A percentile compares a stretch with the other conserved stretches of the same genome.
Evolutionary conservation across 2,888 invertebrate species (phyloP).

Genomic region (Alloscopus bannaensis): DNA sequence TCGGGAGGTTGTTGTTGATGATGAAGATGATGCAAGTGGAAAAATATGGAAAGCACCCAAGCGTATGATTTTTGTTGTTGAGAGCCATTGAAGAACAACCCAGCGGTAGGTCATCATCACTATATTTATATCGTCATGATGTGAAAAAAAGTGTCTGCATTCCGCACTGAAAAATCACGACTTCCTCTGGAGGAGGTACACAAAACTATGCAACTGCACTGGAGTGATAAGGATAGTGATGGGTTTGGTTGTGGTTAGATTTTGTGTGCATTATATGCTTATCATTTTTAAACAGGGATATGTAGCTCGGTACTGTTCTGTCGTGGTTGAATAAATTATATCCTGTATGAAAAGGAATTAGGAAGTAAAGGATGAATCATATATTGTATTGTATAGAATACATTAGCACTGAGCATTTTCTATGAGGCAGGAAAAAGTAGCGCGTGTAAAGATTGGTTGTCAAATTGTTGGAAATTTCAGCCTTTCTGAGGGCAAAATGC

Average conservation of each 20-base stretch:
- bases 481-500: too few species aligned
- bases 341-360: neutral
- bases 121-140: neutral
- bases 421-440: too few species aligned
- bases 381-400: neutral
- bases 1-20: too few species aligned
- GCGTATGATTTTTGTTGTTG: too few species aligned
- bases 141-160: neutral
- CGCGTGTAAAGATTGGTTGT: too few species aligned
- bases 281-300: neutral
- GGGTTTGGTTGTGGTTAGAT: too few species aligned
- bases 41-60: conserved; percentile 50
- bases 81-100: conserved; percentile 28
- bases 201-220: conserved; percentile 6
- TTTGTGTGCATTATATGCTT: neutral
- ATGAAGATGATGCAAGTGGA: too few species aligned
- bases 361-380: neutral
- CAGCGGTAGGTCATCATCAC: conserved; percentile 47
- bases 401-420: neutral
- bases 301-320: neutral
- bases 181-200: neutral
- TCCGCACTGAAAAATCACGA: neutral
- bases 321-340: neutral
- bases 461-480: too few species aligned
- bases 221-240: neutral